These are phyloP conservation scores for Drosophila melanogaster DNA, from an alignment of 1,140 invertebrate genomes.

Conservation along the genomic window DNA sequence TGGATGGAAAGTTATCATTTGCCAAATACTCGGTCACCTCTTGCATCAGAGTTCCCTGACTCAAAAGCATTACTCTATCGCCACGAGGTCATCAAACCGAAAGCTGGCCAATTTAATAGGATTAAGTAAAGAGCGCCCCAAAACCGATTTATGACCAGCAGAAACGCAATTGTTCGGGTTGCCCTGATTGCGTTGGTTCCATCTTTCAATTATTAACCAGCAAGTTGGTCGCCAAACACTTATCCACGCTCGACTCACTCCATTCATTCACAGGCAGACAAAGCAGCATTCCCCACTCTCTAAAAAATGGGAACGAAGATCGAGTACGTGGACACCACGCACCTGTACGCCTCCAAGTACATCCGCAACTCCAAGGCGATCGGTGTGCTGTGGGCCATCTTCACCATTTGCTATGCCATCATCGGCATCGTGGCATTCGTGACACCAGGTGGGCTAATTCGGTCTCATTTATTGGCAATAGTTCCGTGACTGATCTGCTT, in stretches of 20 bases:
- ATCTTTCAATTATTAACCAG: slow-evolving; percentile 41
- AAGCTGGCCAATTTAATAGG: slow-evolving; percentile 63
- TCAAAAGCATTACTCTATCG: slow-evolving; percentile 20
- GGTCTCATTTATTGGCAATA: neutral
- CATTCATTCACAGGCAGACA: slow-evolving; percentile 46
- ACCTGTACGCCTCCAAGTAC: slow-evolving; percentile 96
- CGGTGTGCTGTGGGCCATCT: slow-evolving; percentile 98
- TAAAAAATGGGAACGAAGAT: slow-evolving; percentile 93
- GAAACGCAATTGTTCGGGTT: slow-evolving; percentile 42
- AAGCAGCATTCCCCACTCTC: slow-evolving; percentile 19
- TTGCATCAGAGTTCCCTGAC: slow-evolving; percentile 30
- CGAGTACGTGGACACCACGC: slow-evolving; percentile 94
- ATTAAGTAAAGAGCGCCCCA: slow-evolving; percentile 44
- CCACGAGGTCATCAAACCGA: slow-evolving; percentile 70
- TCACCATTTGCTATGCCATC: slow-evolving; percentile 98
- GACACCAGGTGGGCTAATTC: slow-evolving; percentile 88
- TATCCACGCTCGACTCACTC: slow-evolving; percentile 49
- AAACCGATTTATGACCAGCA: slow-evolving; percentile 60
- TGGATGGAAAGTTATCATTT: slow-evolving; percentile 25
- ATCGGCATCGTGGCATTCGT: slow-evolving; percentile 97
- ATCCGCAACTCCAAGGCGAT: slow-evolving; percentile 98
- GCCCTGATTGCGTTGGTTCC: slow-evolving; percentile 33
- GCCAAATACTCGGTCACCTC: neutral
- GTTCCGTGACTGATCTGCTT: slow-evolving; percentile 5
- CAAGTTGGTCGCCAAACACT: slow-evolving; percentile 42